These are phyloP conservation scores for Notothenia coriiceps DNA, from an alignment of 2,113 vertebrate genomes.

Conservation along the genomic window DNA sequence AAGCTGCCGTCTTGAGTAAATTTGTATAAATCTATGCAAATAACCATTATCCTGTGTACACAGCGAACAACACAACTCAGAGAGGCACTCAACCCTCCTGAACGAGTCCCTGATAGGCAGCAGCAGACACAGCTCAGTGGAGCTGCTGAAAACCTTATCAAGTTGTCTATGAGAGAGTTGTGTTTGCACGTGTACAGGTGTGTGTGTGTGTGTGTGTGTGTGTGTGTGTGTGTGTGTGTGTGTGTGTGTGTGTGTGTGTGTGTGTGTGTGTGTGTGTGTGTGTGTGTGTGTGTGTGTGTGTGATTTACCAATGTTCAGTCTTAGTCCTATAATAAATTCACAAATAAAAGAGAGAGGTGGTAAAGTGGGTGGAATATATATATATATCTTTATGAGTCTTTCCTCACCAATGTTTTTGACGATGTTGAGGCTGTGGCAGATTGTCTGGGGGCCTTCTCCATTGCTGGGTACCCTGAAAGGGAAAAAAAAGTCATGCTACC, in stretches of 20 bases:
- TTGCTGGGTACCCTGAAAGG: constrained; percentile 72
- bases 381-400: background rate
- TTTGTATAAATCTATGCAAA: constrained; percentile 16
- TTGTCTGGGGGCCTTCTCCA: constrained; percentile 55
- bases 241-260: no score
- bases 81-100: constrained; percentile 11
- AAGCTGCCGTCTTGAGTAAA: background rate
- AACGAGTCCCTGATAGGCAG: constrained; percentile 3
- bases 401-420: constrained; percentile 82
- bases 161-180: background rate
- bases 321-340: background rate
- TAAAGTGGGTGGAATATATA: constrained; percentile 19
- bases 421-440: constrained; percentile 76
- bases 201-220: background rate
- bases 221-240: no score
- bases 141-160: background rate
- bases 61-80: background rate
- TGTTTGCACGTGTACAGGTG: background rate
- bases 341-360: background rate
- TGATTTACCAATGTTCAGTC: background rate
- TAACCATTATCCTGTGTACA: constrained; percentile 16
- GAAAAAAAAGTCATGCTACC: background rate
- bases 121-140: background rate
- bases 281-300: background rate
- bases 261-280: background rate